Base-by-base conservation (phyloP, 2,888 invertebrate species). In the Eristalinus sepulchralis region DNA sequence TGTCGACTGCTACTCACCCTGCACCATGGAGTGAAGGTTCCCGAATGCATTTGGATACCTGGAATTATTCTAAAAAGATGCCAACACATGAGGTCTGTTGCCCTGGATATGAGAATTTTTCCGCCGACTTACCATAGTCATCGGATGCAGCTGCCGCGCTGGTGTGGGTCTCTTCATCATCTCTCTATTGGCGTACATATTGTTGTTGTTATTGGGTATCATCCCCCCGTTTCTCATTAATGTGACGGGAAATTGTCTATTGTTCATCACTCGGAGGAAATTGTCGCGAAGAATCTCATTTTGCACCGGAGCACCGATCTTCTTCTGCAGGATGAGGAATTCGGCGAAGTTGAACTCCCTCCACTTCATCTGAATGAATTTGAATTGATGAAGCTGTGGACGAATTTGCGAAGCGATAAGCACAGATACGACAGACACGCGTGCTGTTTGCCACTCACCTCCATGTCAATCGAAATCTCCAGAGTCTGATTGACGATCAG, bases 311-410 rank as follows among this genome's bases (percentile, higher is more conserved):
- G 90, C 91, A 34, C 92, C 92, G 33, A 92, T 90, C 80, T 91
- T 90, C 78, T 91, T 91, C 62, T 92, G 92, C 66, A 91, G 89
- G 86, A 92, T 90, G 4, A 92, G 87, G 80, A 90, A 92, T 77
- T 92, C 91, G 27, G 89, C 89, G 1, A 92, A 90, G 75, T 90
- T 90, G 55, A 91, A 92, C 76, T 91, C 91, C 53, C 91, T 91
- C 92, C 92, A 92, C 81, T 90, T 90, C 72, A 92, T 90, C 68
- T 89, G 90, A 84, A 90, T 91, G 88, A 92, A 92, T 88, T 91
- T 91, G 88, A 88, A 89, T 83, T 91, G 90, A 66, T 89, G 90
- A 66, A 91, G 89, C 88, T 91, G 80, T 10, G 59, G 80, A 63
- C 63, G 33, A 0, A 72, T 17, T 36, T 53, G 9, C 20, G 9